Percentiles rank a stretch among this genome's conserved stretches.
Conservation (phyloP, 1,140 invertebrate species). For the Saccostrea echinata region DNA sequence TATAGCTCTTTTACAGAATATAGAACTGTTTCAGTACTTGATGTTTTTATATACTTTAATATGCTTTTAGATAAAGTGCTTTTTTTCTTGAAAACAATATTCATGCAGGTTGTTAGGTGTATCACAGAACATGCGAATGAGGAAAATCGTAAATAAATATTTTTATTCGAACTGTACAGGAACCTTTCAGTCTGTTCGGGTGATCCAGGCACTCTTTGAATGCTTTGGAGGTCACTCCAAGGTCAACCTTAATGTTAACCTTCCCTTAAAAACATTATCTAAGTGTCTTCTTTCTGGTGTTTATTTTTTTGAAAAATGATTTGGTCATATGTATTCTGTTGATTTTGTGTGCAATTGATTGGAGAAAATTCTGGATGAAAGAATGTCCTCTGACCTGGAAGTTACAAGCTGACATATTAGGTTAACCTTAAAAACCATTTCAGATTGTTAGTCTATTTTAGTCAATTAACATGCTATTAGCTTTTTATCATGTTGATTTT, state of each 20-base stretch:
- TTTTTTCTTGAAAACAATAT: no score
- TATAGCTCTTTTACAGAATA: no score
- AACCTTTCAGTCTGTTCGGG: constrained; percentile 78
- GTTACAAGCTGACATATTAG: constrained; percentile 36
- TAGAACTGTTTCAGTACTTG: no score
- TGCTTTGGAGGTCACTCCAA: constrained; percentile 73
- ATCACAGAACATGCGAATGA: no score
- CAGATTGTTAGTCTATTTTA: constrained; percentile 54
- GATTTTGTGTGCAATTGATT: constrained; percentile 63
- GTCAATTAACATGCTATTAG: no score
- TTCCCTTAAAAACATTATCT: constrained; percentile 68
- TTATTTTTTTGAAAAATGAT: neutral
- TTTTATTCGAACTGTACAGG: constrained; percentile 67
- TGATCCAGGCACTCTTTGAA: constrained; percentile 79
- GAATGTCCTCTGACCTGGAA: constrained; percentile 35
- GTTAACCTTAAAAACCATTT: constrained; percentile 61
- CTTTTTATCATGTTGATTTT: no score
- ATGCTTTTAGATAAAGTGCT: no score
- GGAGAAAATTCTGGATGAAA: constrained; percentile 56
- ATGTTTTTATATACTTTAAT: no score
- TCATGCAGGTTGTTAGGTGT: no score
- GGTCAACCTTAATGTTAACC: constrained; percentile 64
- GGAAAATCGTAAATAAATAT: no score
- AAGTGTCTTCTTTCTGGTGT: constrained; percentile 29
- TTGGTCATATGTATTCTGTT: neutral